Evolutionary conservation across 2,888 invertebrate species (phyloP), one percentile per base, ranked within the genome.

Genomic region (Resseliella maxima): DNA sequence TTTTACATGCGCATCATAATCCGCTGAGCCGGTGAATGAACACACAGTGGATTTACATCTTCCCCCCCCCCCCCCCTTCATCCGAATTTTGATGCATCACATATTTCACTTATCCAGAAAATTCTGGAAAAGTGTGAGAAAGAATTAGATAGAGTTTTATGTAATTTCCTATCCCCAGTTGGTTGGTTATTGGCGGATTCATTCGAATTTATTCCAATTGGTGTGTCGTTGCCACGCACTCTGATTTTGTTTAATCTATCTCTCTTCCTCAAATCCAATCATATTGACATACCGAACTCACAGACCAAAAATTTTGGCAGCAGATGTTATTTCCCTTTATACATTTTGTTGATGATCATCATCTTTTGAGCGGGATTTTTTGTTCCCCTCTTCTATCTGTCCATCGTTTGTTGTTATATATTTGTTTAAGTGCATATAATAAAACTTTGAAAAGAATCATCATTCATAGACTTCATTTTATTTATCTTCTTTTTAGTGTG

Each of bases 371-470:
- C 38, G 38, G n/a, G 38, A 3, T 83, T 83, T 35, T 38, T 38
- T 83, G 24, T n/a, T 27, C 27, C 64, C 24, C 38, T 21, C 21
- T 81, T 6, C 0, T 18, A 35, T 81, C 2, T 18, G 15, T 83
- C n/a, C n/a, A n/a, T 38, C n/a, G 0, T 21, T 0, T 83, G 36
- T 38, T 38, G n/a, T 24, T 38, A 50, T 38, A 8, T 83, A 3
- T 18, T 0, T 18, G n/a, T 38, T 83, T n/a, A 83, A 83, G 83
- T 83, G 83, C 41, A 83, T 38, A 38, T 83, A 38, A 83, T 83
- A 83, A 83, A 83, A 36, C 12, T 21, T 81, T 81, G 38, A 41
- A n/a, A n/a, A n/a, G 72, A 72, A 38, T 83, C 83, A 83, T 83
- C 38, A 83, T 38, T 83, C 83, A 83, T 36, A 83, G 38, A 83